phyloP scores from a whole-genome alignment of 1,140 invertebrate genomes.

The Caenorhabditis inopinata region DNA sequence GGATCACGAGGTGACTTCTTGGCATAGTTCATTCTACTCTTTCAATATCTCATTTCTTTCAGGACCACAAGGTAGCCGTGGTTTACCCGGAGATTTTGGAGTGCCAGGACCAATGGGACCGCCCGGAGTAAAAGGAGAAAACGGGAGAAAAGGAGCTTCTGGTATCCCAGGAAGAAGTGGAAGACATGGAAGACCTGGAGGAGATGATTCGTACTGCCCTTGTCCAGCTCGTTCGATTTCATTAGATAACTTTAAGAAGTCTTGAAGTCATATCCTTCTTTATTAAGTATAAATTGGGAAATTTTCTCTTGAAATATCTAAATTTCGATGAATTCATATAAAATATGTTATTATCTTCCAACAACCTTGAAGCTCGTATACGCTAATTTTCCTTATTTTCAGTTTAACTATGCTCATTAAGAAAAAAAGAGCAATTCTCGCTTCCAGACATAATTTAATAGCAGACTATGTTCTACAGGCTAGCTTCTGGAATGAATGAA shows the following conservation, averaged over 20 bases:
- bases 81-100: constrained; percentile 47
- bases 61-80: constrained; percentile 48
- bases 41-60: neutral
- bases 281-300: too few species aligned
- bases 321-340: too few species aligned
- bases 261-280: neutral
- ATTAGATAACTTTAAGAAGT: neutral
- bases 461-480: too few species aligned
- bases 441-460: too few species aligned
- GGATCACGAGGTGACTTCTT: constrained; percentile 48
- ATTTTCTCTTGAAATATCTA: too few species aligned
- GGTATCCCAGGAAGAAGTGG: neutral
- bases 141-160: constrained; percentile 6
- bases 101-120: constrained; percentile 27
- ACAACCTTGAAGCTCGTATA: neutral
- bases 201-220: neutral
- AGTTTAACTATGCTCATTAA: neutral
- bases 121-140: constrained; percentile 36
- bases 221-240: neutral
- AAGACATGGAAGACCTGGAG: constrained; percentile 48
- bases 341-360: neutral
- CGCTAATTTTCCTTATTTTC: neutral
- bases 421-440: too few species aligned
- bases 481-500: too few species aligned
- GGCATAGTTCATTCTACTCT: neutral